Conservation (phyloP, 2,797 vertebrate species). For the Alcedo atthis region DNA sequence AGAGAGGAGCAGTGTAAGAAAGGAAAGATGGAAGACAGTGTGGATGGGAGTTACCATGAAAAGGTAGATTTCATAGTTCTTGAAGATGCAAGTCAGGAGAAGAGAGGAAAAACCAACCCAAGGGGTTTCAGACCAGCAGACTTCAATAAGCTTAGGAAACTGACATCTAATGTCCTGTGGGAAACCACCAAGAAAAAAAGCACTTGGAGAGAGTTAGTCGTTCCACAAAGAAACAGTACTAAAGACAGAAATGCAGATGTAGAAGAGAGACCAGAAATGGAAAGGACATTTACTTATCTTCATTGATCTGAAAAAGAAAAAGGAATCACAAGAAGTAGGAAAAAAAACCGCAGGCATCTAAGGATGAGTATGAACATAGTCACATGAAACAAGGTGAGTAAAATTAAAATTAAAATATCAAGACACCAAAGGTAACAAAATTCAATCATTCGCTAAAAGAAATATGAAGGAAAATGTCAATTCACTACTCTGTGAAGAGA, state of each 20-base stretch:
- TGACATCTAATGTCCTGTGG: neutral
- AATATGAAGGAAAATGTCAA: neutral
- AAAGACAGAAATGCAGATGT: neutral
- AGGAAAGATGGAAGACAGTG: neutral
- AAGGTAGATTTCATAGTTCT: neutral
- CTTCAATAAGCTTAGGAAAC: neutral
- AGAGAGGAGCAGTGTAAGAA: neutral
- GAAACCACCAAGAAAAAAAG: neutral
- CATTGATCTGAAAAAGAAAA: neutral
- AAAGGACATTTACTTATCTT: neutral
- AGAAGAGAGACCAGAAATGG: slow-evolving; percentile 2
- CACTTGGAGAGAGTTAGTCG: neutral
- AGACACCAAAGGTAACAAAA: slow-evolving; percentile 12
- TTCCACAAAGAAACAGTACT: neutral
- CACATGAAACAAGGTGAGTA: neutral
- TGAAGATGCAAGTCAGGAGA: neutral
- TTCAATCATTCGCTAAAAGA: neutral
- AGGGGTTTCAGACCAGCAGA: neutral
- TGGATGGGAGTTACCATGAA: neutral
- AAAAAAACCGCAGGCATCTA: slow-evolving; percentile 14
- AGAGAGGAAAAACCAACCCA: neutral
- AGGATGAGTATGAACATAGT: neutral
- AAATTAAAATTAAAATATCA: slow-evolving; percentile 6
- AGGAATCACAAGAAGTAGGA: neutral
- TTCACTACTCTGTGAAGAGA: neutral